Conservation (phyloP, 2,888 invertebrate genomes). For the Dioctria linearis region DNA sequence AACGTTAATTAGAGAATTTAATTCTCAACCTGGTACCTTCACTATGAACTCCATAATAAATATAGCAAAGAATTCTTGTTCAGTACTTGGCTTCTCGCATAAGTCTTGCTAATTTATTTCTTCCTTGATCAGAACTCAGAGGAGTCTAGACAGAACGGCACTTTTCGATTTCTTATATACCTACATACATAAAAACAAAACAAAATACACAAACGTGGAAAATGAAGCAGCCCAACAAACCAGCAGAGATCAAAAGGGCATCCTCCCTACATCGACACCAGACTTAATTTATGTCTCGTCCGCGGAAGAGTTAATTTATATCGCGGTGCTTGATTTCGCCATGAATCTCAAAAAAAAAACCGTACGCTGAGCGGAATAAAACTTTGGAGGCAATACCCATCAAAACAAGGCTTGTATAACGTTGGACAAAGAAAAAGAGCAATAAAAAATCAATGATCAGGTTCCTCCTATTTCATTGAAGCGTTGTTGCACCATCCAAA, state of each 20-base stretch:
- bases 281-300: slow-evolving; percentile 58
- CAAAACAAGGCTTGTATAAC: slow-evolving; percentile 8
- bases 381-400: slow-evolving; percentile 38
- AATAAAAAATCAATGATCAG: not conserved
- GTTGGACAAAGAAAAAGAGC: not conserved
- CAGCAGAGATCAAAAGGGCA: slow-evolving; percentile 57
- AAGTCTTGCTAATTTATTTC: slow-evolving; percentile 52
- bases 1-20: slow-evolving; percentile 52
- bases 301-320: slow-evolving; percentile 53
- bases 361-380: slow-evolving; percentile 10
- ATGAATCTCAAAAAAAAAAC: not conserved
- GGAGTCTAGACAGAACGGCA: slow-evolving; percentile 45
- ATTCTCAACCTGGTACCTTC: not conserved
- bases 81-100: slow-evolving; percentile 46
- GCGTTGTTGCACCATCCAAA: not conserved
- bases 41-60: slow-evolving; percentile 18
- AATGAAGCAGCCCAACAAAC: slow-evolving; percentile 41
- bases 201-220: not conserved
- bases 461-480: slow-evolving; percentile 47
- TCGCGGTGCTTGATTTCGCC: slow-evolving; percentile 24
- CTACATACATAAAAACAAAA: too few species aligned
- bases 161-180: slow-evolving; percentile 7
- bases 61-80: slow-evolving; percentile 32
- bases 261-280: slow-evolving; percentile 57
- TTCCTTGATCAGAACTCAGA: slow-evolving; percentile 7